Conservation (phyloP, 1,140 invertebrate species). For the Plectus sambesii region DNA sequence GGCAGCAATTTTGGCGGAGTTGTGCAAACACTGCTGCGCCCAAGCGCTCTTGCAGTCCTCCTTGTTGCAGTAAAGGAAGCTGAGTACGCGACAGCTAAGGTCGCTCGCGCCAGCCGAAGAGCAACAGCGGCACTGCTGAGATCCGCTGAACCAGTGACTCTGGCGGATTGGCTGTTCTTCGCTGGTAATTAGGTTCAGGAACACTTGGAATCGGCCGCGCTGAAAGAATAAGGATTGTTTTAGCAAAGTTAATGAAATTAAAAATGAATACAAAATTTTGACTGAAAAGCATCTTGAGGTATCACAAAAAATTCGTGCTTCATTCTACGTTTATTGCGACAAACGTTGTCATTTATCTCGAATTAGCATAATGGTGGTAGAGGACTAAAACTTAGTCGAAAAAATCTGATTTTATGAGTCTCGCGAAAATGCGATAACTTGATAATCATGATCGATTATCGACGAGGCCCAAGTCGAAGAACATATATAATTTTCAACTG, state of each 20-base stretch:
- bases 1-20: conserved; percentile 40
- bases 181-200: conserved; percentile 41
- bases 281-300: no score
- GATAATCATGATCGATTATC: not conserved
- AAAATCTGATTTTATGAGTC: not conserved
- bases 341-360: no score
- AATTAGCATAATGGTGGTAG: no score
- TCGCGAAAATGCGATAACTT: not conserved
- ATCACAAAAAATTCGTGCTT: no score
- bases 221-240: conserved; percentile 18
- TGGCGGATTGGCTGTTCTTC: conserved; percentile 36
- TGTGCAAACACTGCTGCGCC: conserved; percentile 45
- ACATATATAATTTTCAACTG: no score
- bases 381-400: no score
- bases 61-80: conserved; percentile 42
- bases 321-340: no score
- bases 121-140: conserved; percentile 41
- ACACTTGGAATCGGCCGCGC: conserved; percentile 45
- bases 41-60: conserved; percentile 42
- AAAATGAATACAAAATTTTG: no score
- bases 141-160: conserved; percentile 40
- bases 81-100: conserved; percentile 31
- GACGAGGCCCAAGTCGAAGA: conserved; percentile 1
- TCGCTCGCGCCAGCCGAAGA: conserved; percentile 28
- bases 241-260: not conserved